These are phyloP conservation scores for Mirounga angustirostris DNA, from an alignment of 2,113 vertebrate species.

Conservation along the genomic window DNA sequence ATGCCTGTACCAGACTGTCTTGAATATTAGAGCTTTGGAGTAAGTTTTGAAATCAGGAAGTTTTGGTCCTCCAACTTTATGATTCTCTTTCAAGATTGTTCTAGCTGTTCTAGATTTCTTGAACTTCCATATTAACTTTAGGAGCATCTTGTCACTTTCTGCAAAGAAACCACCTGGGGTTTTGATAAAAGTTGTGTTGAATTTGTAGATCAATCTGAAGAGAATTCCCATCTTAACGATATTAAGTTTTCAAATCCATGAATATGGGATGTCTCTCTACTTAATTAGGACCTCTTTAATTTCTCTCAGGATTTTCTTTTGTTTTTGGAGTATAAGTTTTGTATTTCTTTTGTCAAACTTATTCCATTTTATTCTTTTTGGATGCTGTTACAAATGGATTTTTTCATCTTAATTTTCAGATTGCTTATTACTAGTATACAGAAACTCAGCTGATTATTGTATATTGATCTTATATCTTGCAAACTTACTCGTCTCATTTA, in stretches of 20 bases:
- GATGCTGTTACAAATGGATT: background rate
- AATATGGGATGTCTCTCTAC: background rate
- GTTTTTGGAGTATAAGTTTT: background rate
- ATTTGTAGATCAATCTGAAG: background rate
- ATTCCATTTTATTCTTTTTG: background rate
- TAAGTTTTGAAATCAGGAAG: background rate
- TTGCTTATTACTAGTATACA: background rate
- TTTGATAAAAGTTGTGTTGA: background rate
- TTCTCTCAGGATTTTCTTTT: background rate
- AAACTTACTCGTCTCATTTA: background rate
- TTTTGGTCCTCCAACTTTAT: background rate
- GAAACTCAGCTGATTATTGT: background rate
- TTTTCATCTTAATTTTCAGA: background rate
- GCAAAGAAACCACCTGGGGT: background rate
- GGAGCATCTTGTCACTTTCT: background rate
- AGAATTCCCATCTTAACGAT: background rate
- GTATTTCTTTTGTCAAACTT: background rate
- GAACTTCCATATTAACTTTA: background rate
- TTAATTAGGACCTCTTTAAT: background rate
- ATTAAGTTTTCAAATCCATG: background rate
- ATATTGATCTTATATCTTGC: background rate
- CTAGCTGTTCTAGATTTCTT: background rate
- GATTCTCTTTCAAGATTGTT: background rate
- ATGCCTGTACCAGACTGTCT: background rate
- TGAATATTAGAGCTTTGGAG: background rate